Conservation (phyloP, 2,113 vertebrate genomes). For the Trichechus manatus region DNA sequence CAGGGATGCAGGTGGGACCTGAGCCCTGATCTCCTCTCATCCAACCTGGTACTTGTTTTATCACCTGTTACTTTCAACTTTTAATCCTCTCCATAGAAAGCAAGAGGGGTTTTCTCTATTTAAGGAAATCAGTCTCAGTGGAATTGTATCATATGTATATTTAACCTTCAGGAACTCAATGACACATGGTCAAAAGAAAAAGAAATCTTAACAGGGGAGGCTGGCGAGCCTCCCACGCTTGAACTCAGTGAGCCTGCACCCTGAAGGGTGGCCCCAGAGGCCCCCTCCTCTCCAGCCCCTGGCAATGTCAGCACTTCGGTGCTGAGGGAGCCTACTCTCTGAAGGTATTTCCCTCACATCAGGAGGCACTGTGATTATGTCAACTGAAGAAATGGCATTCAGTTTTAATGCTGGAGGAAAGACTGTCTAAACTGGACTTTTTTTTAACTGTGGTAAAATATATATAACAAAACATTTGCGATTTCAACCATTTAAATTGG, state of each 20-base stretch:
- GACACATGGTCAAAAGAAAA: not conserved
- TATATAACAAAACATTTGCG: not conserved
- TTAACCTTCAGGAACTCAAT: not conserved
- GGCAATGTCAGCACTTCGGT: not conserved
- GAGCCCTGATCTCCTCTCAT: not conserved
- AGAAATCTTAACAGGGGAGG: not conserved
- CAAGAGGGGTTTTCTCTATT: not conserved
- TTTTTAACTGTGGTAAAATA: not conserved
- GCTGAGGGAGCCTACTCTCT: not conserved
- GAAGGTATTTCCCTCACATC: not conserved
- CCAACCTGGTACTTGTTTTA: not conserved
- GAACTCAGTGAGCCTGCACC: not conserved
- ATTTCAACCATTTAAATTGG: not conserved
- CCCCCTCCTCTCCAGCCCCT: rapidly evolving
- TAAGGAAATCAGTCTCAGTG: not conserved
- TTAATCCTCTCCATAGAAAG: not conserved
- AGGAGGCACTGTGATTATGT: not conserved
- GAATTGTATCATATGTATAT: not conserved
- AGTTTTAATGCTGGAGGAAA: not conserved
- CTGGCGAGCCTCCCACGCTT: not conserved
- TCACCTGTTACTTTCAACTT: not conserved
- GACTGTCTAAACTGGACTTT: not conserved
- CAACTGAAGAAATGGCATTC: not conserved
- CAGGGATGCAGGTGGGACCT: not conserved
- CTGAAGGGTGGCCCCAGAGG: not conserved